Evolutionary conservation across 2,888 invertebrate species (phyloP), one percentile per base, ranked within the genome.

Genomic region (Tiphia femorata): DNA sequence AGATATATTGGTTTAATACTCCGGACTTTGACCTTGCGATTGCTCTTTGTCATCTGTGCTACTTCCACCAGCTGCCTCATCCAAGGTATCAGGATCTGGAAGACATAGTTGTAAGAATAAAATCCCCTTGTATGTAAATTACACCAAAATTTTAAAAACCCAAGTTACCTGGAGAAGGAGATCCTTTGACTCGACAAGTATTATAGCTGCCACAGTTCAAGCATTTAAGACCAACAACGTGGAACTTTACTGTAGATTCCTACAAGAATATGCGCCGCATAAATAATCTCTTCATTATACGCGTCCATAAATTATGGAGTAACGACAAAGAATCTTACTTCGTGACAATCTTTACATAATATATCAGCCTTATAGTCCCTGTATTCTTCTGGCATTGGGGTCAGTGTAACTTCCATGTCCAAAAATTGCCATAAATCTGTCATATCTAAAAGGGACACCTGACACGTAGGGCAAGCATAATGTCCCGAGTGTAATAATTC

Each of bases 341-440:
- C 91, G 82, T 95, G 95, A 82, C 96, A 96, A 85, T 96, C 96
- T 82, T 93, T 94, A 86, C 96, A 96, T 6, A 95, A 87, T 75
- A 96, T 93, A 53, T 92, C 90, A 16, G 94, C 91, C 73, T 90
- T 90, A 78, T 91, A 91, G 81, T 93, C 90, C 6, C 89, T 90
- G 75, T 94, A 95, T 74, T 93, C 94, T 0, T 89, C 87, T 0
- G 96, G 95, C 92, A 96, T 93, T 3, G 93, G 92, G 23, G 93
- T 93, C 54, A 90, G 88, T 0, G 88, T 89, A 17, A 95, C 91
- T 83, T 95, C 95, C 0, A 89, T 90, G 79, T 96, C 96, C 70
- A 95, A 83, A 77, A 91, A 91, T 67, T 89, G 89, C 94, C 94
- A 94, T 33, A 94, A 81, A 85, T 93, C 86, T 12, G 91, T 86